phyloP scores from a whole-genome alignment of 2,797 vertebrate species.

The Notamacropus eugenii region DNA sequence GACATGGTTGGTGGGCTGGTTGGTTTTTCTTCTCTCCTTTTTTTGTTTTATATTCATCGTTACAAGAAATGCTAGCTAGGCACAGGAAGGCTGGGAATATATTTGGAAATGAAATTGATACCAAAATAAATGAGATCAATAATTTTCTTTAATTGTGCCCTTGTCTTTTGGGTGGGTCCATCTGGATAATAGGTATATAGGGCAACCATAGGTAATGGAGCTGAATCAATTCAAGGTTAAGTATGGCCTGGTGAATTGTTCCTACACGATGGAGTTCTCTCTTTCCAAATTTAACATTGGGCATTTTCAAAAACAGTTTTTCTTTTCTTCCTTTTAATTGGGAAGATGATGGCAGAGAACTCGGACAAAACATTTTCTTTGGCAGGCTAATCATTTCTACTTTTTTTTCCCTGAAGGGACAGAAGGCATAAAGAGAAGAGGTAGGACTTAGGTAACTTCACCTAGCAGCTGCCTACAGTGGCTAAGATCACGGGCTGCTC shows the following conservation, averaged over 20 bases:
- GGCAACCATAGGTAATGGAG: neutral
- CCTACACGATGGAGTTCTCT: neutral
- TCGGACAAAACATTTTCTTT: neutral
- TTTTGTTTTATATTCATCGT: neutral
- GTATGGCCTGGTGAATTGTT: neutral
- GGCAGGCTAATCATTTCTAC: neutral
- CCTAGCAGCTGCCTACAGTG: conserved; percentile 46
- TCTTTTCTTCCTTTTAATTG: neutral
- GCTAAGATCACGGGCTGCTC: conserved; percentile 49
- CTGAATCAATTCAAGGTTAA: neutral
- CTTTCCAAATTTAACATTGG: neutral
- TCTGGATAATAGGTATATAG: neutral
- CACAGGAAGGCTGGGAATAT: neutral
- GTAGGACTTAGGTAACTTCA: conserved; percentile 62
- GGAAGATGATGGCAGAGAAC: neutral
- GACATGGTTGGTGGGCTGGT: neutral
- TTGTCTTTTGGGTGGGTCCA: neutral
- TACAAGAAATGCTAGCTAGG: neutral
- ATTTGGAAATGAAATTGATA: neutral
- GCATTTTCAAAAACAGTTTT: neutral
- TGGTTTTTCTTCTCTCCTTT: neutral
- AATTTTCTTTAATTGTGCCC: neutral
- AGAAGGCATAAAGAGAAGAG: conserved; percentile 48
- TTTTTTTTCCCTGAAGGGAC: conserved; percentile 34
- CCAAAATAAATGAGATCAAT: neutral